These are phyloP conservation scores for Gallinago jamesoni DNA, from an alignment of 2,113 vertebrate species.

Conservation along the genomic window DNA sequence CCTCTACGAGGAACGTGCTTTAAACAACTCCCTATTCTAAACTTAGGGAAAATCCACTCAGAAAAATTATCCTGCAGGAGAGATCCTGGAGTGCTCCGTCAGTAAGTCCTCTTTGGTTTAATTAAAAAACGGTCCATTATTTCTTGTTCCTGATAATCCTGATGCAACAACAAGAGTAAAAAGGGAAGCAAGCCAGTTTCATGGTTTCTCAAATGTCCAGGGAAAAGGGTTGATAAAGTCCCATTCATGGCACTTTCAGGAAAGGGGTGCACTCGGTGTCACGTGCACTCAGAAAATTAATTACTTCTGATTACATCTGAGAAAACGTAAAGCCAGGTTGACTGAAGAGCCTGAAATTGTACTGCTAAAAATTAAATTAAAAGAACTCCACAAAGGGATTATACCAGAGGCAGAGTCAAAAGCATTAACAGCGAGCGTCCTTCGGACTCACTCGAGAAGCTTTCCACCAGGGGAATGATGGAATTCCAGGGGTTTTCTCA, in stretches of 20 bases:
- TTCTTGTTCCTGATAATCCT: background rate
- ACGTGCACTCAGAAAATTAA: background rate
- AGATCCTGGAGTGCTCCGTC: background rate
- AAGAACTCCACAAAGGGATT: accelerated
- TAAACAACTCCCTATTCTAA: background rate
- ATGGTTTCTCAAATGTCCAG: accelerated
- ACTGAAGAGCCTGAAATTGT: accelerated
- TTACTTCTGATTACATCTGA: background rate
- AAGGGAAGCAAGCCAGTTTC: background rate
- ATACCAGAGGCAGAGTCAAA: accelerated
- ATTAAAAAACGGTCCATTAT: accelerated
- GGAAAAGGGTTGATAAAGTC: background rate
- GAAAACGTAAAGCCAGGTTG: background rate
- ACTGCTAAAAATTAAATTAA: accelerated
- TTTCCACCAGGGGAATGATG: accelerated
- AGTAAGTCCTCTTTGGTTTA: background rate
- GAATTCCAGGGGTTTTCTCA: accelerated
- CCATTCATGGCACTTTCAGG: background rate
- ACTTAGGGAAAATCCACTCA: background rate
- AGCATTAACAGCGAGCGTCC: background rate
- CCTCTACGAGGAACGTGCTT: accelerated
- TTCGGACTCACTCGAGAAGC: accelerated
- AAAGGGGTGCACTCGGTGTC: background rate
- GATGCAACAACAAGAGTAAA: background rate
- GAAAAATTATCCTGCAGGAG: background rate